Evolutionary conservation across 2,888 invertebrate species (phyloP), one percentile per base, ranked within the genome.

Genomic region (Ischnura elegans): DNA sequence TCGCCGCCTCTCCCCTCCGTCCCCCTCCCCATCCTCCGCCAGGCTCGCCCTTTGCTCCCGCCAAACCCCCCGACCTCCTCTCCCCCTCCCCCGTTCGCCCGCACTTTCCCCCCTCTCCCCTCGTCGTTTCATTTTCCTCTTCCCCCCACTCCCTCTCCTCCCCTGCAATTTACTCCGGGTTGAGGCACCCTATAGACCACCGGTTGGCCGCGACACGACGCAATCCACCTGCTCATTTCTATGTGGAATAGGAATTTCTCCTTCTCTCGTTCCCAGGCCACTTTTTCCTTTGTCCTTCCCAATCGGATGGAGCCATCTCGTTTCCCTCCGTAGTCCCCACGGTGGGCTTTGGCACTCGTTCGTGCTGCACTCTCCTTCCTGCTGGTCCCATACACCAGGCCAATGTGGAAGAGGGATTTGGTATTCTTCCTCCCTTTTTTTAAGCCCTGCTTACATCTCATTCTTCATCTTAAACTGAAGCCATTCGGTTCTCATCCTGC

Each of bases 31-130:
- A 47, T 47, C 95, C 95, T 95, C 95, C 95, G 95, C 95, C 95
- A 95, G 95, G 95, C 95, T 95, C 95, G 94, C 94, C 95, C 94
- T 94, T 94, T 94, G 94, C 94, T 93, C 93, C 94, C 94, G 45
- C 46, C 51, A 46, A 16, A 25, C 13, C 46, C 46, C 93, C 90
- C 5, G 16, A 8, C 47, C 29, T 25, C n/a, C n/a, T n/a, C n/a
- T n/a, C n/a, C 19, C 43, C 42, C 61, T 47, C 87, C n/a, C n/a
- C n/a, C n/a, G n/a, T 86, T 42, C 29, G 25, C 94, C 94, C 94
- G 94, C 94, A 42, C 66, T 87, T 93, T 85, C 93, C 55, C 51
- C 51, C 29, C 43, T 55, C 85, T 93, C 93, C 90, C 93, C 93
- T 86, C 51, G 66, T 93, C 86, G 93, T 85, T 86, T 94, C 93